phyloP scores from a whole-genome alignment of 2,113 vertebrate species.

The Chaetodon auriga region DNA sequence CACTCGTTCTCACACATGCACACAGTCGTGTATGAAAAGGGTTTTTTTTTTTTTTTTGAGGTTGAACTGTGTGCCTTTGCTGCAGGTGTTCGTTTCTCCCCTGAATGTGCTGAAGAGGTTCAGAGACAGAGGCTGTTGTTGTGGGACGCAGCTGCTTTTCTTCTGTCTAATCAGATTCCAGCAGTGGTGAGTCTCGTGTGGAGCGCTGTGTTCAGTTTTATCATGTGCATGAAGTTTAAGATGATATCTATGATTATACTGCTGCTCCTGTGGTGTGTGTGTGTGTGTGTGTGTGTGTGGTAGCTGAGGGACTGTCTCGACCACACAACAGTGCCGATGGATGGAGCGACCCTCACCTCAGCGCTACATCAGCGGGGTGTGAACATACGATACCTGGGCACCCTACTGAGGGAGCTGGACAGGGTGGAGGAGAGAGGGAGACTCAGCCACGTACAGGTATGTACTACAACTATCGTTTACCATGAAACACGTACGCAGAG shows the following conservation, averaged over 20 bases:
- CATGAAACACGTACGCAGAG: not conserved
- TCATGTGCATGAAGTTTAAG: not conserved
- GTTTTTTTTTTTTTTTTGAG: not conserved
- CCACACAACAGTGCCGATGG: slow-evolving; percentile 90
- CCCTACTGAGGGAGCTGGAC: slow-evolving; percentile 86
- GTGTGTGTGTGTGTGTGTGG: slow-evolving; percentile 42
- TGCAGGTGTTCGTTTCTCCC: slow-evolving; percentile 89
- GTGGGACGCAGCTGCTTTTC: slow-evolving; percentile 91
- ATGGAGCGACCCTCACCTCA: slow-evolving; percentile 90
- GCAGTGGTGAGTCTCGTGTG: slow-evolving; percentile 87
- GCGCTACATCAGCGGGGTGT: slow-evolving; percentile 93
- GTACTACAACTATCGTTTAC: not conserved
- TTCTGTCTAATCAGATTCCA: slow-evolving; percentile 93
- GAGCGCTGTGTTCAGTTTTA: not conserved
- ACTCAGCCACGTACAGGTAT: slow-evolving; percentile 91
- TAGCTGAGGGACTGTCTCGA: slow-evolving; percentile 93
- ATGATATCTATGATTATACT: not conserved
- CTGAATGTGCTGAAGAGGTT: slow-evolving; percentile 88
- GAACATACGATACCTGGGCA: slow-evolving; percentile 93
- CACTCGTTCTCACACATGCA: not conserved
- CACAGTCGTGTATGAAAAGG: not conserved
- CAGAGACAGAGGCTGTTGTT: slow-evolving; percentile 91
- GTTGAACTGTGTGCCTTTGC: slow-evolving; percentile 17
- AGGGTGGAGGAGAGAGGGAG: slow-evolving; percentile 83
- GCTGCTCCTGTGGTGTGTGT: slow-evolving; percentile 8